Conservation (phyloP, 1,140 invertebrate genomes). For the Neotoxoptera formosana region DNA sequence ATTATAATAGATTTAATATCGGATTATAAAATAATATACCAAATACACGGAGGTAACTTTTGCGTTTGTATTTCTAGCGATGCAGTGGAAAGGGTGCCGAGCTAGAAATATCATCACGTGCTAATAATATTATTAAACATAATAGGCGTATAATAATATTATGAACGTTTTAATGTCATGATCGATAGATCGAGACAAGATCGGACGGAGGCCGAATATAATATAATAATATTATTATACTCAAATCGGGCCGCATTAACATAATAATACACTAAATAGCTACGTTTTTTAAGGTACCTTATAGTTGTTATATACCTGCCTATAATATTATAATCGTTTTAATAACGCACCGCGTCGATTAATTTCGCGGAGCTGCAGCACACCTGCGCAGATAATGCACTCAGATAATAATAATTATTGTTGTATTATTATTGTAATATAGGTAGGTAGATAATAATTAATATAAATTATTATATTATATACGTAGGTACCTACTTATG, state of each 20-base stretch:
- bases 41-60: not conserved
- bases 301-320: not conserved
- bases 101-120: not conserved
- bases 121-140: not conserved
- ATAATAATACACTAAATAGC: not conserved
- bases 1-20: too few relatives aligned
- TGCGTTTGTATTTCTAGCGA: not conserved
- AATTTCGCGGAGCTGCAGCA: not conserved
- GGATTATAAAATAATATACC: not conserved
- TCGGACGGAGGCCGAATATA: not conserved
- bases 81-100: not conserved
- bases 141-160: not conserved
- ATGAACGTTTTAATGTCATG: not conserved
- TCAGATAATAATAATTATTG: not conserved
- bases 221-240: not conserved
- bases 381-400: not conserved
- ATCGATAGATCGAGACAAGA: not conserved
- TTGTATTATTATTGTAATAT: not conserved
- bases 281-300: not conserved
- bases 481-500: not conserved
- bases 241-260: not conserved
- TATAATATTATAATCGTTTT: not conserved
- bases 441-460: not conserved
- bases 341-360: not conserved
- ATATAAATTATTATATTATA: not conserved